phyloP scores from a whole-genome alignment of 2,888 invertebrate species.

The Pterobdella sp. region DNA sequence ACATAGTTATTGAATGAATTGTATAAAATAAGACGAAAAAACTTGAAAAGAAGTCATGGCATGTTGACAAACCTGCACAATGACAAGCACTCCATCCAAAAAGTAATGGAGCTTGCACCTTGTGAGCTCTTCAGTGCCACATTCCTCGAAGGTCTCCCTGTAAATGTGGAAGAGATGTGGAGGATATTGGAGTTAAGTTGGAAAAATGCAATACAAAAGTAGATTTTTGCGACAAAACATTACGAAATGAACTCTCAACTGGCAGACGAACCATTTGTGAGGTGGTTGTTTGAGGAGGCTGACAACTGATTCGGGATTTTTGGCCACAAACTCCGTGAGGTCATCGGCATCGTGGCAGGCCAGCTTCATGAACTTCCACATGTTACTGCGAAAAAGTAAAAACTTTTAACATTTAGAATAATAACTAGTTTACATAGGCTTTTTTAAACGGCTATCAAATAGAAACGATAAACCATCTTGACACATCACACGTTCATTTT shows the following conservation, averaged over 20 bases:
- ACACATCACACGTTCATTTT: too few species aligned
- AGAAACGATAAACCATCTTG: too few species aligned
- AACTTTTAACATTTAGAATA: not conserved
- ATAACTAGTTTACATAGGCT: too few species aligned
- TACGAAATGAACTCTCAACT: too few species aligned
- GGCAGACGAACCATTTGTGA: conserved; percentile 34
- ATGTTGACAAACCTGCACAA: conserved; percentile 40
- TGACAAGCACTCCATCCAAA: conserved; percentile 48
- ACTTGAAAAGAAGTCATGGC: not conserved
- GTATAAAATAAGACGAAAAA: not conserved
- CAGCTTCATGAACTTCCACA: conserved; percentile 46
- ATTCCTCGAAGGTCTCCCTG: conserved; percentile 35
- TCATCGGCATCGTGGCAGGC: conserved; percentile 37
- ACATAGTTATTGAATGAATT: not conserved
- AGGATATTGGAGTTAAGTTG: not conserved
- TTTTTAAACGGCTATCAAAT: too few species aligned
- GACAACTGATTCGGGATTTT: conserved; percentile 36
- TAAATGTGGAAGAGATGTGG: not conserved
- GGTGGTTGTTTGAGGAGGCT: conserved; percentile 37
- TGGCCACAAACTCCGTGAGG: conserved; percentile 38
- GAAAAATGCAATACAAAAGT: too few species aligned
- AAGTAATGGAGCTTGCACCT: conserved; percentile 49
- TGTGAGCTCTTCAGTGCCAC: conserved; percentile 39
- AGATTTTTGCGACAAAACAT: too few species aligned
- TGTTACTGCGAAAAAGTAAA: conserved; percentile 39